These are phyloP conservation scores for Dipodomys spectabilis DNA, from an alignment of 2,113 vertebrate genomes.

Conservation along the genomic window DNA sequence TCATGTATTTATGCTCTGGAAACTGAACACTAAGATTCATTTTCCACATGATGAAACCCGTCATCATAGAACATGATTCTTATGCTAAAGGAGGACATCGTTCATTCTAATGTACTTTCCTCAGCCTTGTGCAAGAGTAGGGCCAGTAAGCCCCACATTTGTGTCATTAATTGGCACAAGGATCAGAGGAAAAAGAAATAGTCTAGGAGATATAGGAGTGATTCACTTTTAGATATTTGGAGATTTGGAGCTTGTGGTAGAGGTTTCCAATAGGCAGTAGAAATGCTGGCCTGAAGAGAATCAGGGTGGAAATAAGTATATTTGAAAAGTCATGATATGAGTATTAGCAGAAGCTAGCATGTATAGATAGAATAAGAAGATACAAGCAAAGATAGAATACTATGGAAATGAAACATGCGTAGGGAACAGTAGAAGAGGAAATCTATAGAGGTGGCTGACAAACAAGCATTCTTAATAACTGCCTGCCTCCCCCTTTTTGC, in stretches of 20 bases:
- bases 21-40: conserved; percentile 1
- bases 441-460: too few relatives aligned
- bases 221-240: not conserved
- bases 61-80: not conserved
- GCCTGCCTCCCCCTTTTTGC: too few relatives aligned
- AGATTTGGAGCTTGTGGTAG: not conserved
- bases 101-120: not conserved
- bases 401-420: too few relatives aligned
- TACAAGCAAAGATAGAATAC: too few relatives aligned
- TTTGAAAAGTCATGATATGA: too few relatives aligned
- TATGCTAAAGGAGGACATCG: not conserved
- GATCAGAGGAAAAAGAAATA: not conserved
- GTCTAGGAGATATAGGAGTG: not conserved
- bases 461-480: too few relatives aligned
- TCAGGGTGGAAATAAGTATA: too few relatives aligned
- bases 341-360: too few relatives aligned
- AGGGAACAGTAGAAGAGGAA: too few relatives aligned
- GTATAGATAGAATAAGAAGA: too few relatives aligned
- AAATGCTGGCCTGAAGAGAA: not conserved
- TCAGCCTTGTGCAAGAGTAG: not conserved
- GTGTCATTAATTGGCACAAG: not conserved
- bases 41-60: not conserved
- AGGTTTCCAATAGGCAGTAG: not conserved
- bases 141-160: not conserved
- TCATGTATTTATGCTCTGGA: not conserved